A percentile compares a stretch with the other conserved stretches of the same genome.
Evolutionary conservation across 2,113 vertebrate species (phyloP).

Genomic region (Coturnix japonica): DNA sequence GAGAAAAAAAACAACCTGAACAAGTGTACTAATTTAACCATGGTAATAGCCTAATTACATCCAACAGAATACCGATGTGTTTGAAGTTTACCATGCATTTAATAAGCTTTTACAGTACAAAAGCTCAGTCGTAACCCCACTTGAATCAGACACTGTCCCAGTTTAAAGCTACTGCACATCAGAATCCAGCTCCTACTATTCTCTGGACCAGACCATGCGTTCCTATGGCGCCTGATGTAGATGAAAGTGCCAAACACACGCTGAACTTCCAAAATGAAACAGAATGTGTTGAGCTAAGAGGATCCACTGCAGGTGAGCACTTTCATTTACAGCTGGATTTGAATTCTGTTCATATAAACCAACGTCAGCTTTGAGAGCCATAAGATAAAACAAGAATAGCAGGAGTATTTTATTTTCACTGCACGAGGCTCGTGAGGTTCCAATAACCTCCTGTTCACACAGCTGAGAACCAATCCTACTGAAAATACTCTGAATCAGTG

Average conservation of each 20-base stretch:
- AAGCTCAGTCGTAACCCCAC: neutral
- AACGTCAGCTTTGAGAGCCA: neutral
- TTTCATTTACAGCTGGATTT: neutral
- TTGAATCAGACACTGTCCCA: neutral
- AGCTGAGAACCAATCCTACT: neutral
- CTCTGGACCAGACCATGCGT: neutral
- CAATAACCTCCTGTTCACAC: neutral
- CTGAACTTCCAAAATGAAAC: neutral
- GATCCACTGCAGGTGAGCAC: neutral
- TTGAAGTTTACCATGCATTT: conserved; percentile 44
- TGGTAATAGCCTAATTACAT: conserved; percentile 34
- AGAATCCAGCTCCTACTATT: neutral
- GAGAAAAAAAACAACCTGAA: conserved; percentile 26
- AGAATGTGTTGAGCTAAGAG: neutral
- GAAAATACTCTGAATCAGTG: neutral
- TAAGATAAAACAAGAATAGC: neutral
- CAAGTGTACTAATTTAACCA: conserved; percentile 51
- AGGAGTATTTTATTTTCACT: neutral
- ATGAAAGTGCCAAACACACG: fast-evolving
- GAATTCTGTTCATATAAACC: neutral
- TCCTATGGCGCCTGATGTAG: neutral
- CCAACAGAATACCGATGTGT: neutral
- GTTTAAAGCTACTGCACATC: neutral
- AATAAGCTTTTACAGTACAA: conserved; percentile 11
- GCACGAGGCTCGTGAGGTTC: neutral